Conservation (phyloP, 92 coral and sea anemone genomes). For the Anthopleura xanthogrammica region DNA sequence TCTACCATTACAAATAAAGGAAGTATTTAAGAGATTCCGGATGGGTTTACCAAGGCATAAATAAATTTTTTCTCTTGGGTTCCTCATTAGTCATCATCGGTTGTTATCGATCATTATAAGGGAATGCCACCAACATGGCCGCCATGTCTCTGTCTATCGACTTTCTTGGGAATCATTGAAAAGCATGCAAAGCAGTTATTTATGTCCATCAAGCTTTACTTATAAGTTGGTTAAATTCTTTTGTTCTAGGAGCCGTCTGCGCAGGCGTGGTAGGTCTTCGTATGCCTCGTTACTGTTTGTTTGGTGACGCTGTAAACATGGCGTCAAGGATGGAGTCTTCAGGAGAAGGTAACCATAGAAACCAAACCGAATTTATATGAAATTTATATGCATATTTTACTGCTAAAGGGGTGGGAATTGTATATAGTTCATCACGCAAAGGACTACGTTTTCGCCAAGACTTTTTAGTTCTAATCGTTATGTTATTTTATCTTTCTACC, state of each 20-base stretch:
- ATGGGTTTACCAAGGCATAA: too few species aligned
- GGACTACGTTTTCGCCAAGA: too few species aligned
- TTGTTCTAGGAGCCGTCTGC: conserved; percentile 73
- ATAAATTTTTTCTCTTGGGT: too few species aligned
- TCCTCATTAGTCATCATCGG: too few species aligned
- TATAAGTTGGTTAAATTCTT: not conserved
- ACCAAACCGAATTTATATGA: not conserved
- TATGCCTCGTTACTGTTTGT: conserved; percentile 96
- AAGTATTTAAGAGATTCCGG: too few species aligned
- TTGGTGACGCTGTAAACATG: conserved; percentile 96
- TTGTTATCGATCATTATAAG: too few species aligned
- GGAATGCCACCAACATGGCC: too few species aligned
- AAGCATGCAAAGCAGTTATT: not conserved
- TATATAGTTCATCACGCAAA: too few species aligned
- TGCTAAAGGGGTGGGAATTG: too few species aligned
- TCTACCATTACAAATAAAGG: too few species aligned
- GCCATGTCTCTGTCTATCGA: too few species aligned
- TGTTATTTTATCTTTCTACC: not conserved
- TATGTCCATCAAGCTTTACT: not conserved
- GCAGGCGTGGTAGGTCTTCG: conserved; percentile 96
- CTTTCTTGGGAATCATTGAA: not conserved
- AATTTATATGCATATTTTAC: too few species aligned
- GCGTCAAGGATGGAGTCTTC: conserved; percentile 91
- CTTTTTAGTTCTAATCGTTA: not conserved
- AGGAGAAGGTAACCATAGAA: conserved; percentile 68